Base-by-base conservation (phyloP, 2,113 vertebrate species). In the Cheilinus undulatus region DNA sequence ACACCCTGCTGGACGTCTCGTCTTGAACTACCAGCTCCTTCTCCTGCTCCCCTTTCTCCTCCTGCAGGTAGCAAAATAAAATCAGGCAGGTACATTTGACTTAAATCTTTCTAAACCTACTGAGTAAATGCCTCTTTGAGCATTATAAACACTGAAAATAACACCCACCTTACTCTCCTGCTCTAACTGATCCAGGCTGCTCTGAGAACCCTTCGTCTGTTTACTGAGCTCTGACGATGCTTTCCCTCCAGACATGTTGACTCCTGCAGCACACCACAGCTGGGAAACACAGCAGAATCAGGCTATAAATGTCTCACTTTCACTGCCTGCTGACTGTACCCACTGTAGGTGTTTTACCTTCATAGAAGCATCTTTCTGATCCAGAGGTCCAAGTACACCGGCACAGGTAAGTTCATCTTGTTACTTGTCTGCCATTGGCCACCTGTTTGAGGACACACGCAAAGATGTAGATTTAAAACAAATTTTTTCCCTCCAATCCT, bases 191-290 rank as follows among this genome's bases (percentile, higher is more conserved):
- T 94, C 90, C 78, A 94, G 80, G 74, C 93, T 84, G 92, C 95
- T 75, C 95, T 95, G 76, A 92, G 98, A 92, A 92, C 97, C 90
- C 71, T 88, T 43, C 40, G 88, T 73, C 93, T 95, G 64, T 92
- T 90, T 52, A 52, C 56, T 7, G 87, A 65, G 66, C 89, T 97
- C 88, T 76, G 84, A 49, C 6, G 73, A n/a, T n/a, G n/a, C 58
- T 71, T 75, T 95, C 81, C 96, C 96, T 0, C 97, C 96, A 0
- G 78, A 94, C 83, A 99, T 82, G 83, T 97, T 97, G 71, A 99
- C 97, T 12, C 97, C 97, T 0, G 97, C 96, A 3, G 96, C 97
- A 83, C 98, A 99, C 97, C 97, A 97, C 81, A 99, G 92, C 98
- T 99, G 63, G 15, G 20, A 15, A 17, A 48, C 34, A 75, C 22